These are phyloP conservation scores for Leptinotarsa juncta DNA, from an alignment of 2,888 invertebrate species.

Conservation along the genomic window DNA sequence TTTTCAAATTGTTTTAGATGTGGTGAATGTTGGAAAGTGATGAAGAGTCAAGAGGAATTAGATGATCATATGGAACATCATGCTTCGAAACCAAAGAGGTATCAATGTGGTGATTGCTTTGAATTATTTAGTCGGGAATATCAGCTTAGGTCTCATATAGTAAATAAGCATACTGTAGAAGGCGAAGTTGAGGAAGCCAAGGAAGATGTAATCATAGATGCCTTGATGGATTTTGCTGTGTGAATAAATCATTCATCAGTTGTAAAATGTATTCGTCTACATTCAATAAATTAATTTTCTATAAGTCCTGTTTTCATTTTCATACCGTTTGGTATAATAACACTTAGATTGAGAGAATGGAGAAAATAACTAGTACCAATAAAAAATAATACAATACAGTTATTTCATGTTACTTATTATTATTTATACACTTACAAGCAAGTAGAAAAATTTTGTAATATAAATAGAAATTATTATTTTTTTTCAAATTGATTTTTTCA, in stretches of 20 bases:
- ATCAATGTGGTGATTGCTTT: conserved; percentile 5
- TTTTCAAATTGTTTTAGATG: neutral
- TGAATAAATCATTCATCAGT: neutral
- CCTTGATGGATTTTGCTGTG: conserved; percentile 8
- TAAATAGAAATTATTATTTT: too few relatives aligned
- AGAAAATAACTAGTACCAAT: too few relatives aligned
- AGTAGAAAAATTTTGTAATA: too few relatives aligned
- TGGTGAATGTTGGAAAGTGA: conserved; percentile 10
- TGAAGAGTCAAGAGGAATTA: neutral
- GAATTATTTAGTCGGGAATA: conserved; percentile 2
- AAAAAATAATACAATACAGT: too few relatives aligned
- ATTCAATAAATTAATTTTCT: neutral
- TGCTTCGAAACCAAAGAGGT: neutral
- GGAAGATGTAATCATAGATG: neutral
- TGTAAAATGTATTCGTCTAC: neutral
- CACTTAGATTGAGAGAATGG: too few relatives aligned
- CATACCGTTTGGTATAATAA: too few relatives aligned
- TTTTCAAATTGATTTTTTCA: too few relatives aligned
- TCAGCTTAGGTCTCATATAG: conserved; percentile 7
- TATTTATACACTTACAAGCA: too few relatives aligned
- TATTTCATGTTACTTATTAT: too few relatives aligned
- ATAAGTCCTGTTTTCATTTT: too few relatives aligned
- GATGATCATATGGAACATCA: neutral
- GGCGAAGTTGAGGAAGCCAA: neutral
- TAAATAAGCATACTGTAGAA: neutral